A percentile compares a stretch with the other conserved stretches of the same genome.
phyloP scores from a whole-genome alignment of 1,140 invertebrate genomes.

The Drosophila eugracilis region DNA sequence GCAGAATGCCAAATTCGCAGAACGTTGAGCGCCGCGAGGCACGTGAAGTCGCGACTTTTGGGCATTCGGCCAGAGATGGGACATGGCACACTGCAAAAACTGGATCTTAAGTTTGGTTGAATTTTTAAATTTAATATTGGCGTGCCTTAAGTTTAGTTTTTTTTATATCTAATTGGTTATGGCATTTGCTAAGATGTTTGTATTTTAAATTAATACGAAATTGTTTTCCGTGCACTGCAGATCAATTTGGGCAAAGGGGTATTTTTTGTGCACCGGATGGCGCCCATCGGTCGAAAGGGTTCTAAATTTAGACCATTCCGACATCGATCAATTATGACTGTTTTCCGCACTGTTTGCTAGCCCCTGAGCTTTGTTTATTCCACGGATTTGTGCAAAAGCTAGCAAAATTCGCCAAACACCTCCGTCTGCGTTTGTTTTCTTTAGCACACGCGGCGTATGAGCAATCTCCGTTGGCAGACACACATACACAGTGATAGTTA shows the following conservation, averaged over 20 bases:
- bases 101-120: too few relatives aligned
- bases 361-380: constrained; percentile 40
- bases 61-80: constrained; percentile 56
- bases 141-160: not conserved
- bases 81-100: constrained; percentile 9
- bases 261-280: constrained; percentile 39
- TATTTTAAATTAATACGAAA: not conserved
- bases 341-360: constrained; percentile 6
- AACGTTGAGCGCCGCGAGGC: constrained; percentile 15
- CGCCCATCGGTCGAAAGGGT: constrained; percentile 27
- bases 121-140: not conserved
- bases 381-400: constrained; percentile 23
- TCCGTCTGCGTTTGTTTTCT: constrained; percentile 58
- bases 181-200: too few relatives aligned
- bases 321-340: constrained; percentile 41
- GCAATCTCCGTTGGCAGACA: constrained; percentile 52
- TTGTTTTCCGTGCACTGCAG: constrained; percentile 8
- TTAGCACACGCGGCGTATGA: constrained; percentile 68
- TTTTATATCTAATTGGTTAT: not conserved
- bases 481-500: constrained; percentile 47
- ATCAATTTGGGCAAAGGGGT: constrained; percentile 17
- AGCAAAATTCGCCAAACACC: constrained; percentile 3
- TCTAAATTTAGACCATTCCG: constrained; percentile 34
- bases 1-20: constrained; percentile 49
- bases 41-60: constrained; percentile 65